phyloP scores from a whole-genome alignment of 2,888 invertebrate genomes.

The Andrena praecox region DNA sequence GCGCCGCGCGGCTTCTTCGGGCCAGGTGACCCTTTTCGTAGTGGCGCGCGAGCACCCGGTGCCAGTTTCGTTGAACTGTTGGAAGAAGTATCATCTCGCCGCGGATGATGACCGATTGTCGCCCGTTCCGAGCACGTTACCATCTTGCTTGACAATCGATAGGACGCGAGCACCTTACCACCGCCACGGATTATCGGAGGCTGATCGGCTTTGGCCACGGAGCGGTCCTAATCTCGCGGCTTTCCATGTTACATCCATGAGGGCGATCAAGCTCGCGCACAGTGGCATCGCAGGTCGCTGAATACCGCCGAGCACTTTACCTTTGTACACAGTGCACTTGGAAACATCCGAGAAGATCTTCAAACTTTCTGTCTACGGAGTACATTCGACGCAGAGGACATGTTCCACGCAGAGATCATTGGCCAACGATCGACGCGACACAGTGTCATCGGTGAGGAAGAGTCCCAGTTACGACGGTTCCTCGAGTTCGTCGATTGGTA shows the following conservation, averaged over 20 bases:
- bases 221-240: too few species aligned
- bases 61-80: constrained; percentile 52
- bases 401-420: neutral
- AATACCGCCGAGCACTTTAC: too few species aligned
- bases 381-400: neutral
- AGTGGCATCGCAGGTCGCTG: too few species aligned
- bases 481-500: neutral
- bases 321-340: too few species aligned
- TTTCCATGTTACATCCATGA: too few species aligned
- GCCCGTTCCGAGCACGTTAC: neutral
- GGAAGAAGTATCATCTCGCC: constrained; percentile 35
- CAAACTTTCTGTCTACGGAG: neutral
- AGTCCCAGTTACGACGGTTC: neutral
- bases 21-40: constrained; percentile 41
- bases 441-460: neutral
- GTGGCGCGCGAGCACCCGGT: constrained; percentile 43
- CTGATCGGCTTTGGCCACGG: neutral
- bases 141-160: constrained; percentile 20
- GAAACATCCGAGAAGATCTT: neutral
- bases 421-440: constrained; percentile 11
- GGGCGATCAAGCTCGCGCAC: too few species aligned
- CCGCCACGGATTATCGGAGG: neutral
- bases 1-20: constrained; percentile 37
- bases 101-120: neutral
- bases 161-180: neutral